A percentile compares a stretch with the other conserved stretches of the same genome.
These are phyloP conservation scores for Yoshiicerus persimilis DNA, from an alignment of 1,140 invertebrate genomes.

Conservation along the genomic window DNA sequence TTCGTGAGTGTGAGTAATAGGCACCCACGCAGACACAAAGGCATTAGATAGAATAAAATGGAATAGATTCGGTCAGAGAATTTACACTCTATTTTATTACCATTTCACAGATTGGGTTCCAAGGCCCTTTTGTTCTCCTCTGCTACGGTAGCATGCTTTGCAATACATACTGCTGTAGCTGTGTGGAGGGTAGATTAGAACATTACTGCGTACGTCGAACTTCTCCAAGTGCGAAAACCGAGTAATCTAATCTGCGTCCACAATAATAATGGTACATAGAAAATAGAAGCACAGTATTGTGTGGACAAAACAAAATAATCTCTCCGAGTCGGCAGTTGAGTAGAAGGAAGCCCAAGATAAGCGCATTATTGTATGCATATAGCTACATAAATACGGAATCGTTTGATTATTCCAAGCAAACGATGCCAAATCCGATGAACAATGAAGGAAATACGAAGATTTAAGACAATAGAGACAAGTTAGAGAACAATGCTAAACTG, in stretches of 20 bases:
- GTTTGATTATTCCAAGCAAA: neutral
- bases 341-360: too few relatives aligned
- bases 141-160: too few relatives aligned
- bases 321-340: neutral
- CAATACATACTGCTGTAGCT: too few relatives aligned
- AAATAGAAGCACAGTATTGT: neutral
- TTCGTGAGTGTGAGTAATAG: neutral
- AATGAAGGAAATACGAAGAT: neutral
- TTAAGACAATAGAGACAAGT: neutral
- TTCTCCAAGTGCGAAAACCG: neutral
- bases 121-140: neutral
- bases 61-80: neutral
- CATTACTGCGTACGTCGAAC: neutral
- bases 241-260: neutral
- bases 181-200: too few relatives aligned
- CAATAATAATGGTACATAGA: neutral
- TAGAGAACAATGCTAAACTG: neutral
- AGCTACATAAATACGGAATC: neutral
- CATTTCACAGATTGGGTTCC: conserved; percentile 2
- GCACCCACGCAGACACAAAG: neutral
- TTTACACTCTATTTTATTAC: conserved; percentile 5
- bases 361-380: neutral
- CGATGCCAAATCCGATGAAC: neutral
- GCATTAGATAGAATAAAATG: neutral
- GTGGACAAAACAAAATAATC: neutral